phyloP scores from a whole-genome alignment of 2,797 vertebrate genomes.

The Enteromius radiatus region DNA sequence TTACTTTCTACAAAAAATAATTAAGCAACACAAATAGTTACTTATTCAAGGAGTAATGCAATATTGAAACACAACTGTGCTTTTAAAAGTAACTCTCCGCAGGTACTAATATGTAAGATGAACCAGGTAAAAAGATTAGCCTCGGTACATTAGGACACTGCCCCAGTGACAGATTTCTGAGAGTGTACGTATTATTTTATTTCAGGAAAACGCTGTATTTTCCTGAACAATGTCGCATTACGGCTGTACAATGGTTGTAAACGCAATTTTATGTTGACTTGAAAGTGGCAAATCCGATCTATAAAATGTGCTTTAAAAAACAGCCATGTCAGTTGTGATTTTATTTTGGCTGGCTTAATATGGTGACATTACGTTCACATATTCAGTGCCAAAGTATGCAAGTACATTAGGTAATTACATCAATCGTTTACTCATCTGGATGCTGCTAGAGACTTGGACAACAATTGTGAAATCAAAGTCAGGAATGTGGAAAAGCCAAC shows the following conservation, averaged over 20 bases:
- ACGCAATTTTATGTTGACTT: not conserved
- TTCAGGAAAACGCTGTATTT: not conserved
- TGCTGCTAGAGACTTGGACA: not conserved
- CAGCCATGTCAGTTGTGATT: not conserved
- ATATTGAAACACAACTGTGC: not conserved
- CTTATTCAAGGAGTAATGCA: not conserved
- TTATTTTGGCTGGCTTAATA: not conserved
- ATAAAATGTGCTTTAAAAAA: not conserved
- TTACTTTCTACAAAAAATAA: not conserved
- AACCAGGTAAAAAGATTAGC: not conserved
- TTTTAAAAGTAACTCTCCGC: not conserved
- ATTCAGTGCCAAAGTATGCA: not conserved
- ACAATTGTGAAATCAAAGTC: conserved; percentile 23
- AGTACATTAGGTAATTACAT: conserved; percentile 6
- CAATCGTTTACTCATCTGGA: conserved; percentile 2
- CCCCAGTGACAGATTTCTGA: not conserved
- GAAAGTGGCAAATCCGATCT: not conserved
- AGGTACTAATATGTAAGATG: not conserved
- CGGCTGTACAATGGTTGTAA: not conserved
- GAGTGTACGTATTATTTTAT: not conserved
- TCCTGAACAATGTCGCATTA: not conserved
- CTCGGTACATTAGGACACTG: not conserved
- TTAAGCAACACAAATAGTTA: not conserved
- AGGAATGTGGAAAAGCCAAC: not conserved
- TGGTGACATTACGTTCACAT: not conserved